Base-by-base conservation (phyloP, 1,140 invertebrate genomes). In the Drosophila carrolli region DNA sequence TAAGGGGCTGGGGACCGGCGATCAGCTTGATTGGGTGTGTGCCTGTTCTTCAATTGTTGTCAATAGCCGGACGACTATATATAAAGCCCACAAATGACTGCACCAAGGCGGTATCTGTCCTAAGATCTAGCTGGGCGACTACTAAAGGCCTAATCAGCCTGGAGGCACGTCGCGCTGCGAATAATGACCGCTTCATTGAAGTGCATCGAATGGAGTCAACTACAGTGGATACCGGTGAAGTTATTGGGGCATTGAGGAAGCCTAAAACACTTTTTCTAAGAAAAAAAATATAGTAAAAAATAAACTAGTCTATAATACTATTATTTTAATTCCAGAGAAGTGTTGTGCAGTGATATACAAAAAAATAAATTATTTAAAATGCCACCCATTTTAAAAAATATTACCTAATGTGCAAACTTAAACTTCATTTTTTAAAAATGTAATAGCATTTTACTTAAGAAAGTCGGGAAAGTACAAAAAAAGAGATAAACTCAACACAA, bases 21-120 rank as follows among this genome's bases (percentile, higher is more conserved):
- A 68, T 70, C 66, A 59, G 47, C 44, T 56, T 32, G 67, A 35
- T 48, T 55, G 57, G 43, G 41, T 43, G 63, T 72, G 65, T 51
- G 55, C 55, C 55, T 61, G 27, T 35, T 68, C 38, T 55, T 78
- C 66, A 84, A 84, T 85, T 86, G 63, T 77, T 71, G 78, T 85
- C 81, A 70, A 81, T 78, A 82, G 76, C 35, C 56, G 19, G 63
- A n/a, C 54, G 53, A 62, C 79, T 84, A 84, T 80, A 80, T 83
- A 78, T 85, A 85, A 66, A 67, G 63, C 11, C 47, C 43, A 58
- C 43, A 63, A 14, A 23, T 41, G 19, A 11, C 47, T 68, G 48
- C 61, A 71, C n/a, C 35, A 41, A 5, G 10, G 37, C 13, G 37
- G 16, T 71, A 57, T 57, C 51, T 70, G 19, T 27, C 3, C 43